Evolutionary conservation across 2,113 vertebrate species (phyloP).

Genomic region (Promerops cafer): DNA sequence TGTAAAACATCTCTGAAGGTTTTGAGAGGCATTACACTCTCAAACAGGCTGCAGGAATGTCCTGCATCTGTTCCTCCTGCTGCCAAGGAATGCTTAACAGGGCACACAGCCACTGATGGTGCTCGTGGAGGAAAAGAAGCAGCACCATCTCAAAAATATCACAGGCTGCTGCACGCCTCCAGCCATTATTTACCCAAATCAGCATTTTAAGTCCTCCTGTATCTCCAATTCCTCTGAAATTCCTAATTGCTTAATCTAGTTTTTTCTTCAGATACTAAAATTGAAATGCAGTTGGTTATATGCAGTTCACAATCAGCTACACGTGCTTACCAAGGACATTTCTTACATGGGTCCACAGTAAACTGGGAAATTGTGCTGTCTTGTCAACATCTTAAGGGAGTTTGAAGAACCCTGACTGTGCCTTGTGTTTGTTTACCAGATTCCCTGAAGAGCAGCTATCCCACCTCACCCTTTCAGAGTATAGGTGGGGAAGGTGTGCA

Average conservation of each 20-base stretch:
- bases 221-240: neutral
- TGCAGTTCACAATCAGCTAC: neutral
- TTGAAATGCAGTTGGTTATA: neutral
- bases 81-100: conserved; percentile 40
- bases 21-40: neutral
- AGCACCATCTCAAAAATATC: neutral
- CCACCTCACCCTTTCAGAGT: neutral
- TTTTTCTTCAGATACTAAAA: neutral
- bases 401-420: neutral
- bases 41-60: neutral
- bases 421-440: neutral
- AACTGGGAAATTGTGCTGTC: neutral
- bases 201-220: neutral
- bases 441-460: neutral
- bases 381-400: neutral
- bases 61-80: conserved; percentile 17
- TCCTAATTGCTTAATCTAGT: neutral
- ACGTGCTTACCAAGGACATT: neutral
- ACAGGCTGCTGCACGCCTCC: neutral
- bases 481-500: neutral
- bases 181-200: neutral
- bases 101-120: neutral
- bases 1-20: neutral
- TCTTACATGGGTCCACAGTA: neutral
- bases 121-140: neutral